These are phyloP conservation scores for Montipora foliosa DNA, from an alignment of 64 coral and sea anemone genomes.

Conservation along the genomic window DNA sequence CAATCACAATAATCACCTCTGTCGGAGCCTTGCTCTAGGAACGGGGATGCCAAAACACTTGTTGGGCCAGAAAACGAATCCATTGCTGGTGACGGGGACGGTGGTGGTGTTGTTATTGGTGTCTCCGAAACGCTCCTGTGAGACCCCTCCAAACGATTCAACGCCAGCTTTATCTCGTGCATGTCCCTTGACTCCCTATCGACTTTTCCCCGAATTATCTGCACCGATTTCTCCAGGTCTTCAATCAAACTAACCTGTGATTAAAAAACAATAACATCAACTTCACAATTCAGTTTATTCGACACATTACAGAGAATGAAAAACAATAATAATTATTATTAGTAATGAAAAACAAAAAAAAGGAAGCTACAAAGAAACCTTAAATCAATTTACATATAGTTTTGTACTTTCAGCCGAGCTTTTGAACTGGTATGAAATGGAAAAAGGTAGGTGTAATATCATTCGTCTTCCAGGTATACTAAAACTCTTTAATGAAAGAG, in stretches of 20 bases:
- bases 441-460: no score
- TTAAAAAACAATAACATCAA: neutral
- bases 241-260: neutral
- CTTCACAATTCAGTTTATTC: neutral
- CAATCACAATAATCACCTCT: neutral
- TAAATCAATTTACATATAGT: no score
- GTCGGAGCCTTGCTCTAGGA: neutral
- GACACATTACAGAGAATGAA: neutral
- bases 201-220: neutral
- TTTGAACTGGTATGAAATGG: no score
- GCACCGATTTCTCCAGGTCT: neutral
- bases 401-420: no score
- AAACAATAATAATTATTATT: neutral
- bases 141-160: neutral
- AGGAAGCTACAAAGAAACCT: no score
- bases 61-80: neutral
- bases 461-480: no score
- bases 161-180: neutral
- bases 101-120: neutral
- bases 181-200: neutral
- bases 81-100: neutral
- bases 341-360: neutral
- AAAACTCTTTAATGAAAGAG: no score
- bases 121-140: neutral
- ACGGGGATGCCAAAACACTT: neutral